A percentile compares a stretch with the other conserved stretches of the same genome.
Evolutionary conservation across 2,888 invertebrate genomes (phyloP).

Genomic region (Melipona bicolor): DNA sequence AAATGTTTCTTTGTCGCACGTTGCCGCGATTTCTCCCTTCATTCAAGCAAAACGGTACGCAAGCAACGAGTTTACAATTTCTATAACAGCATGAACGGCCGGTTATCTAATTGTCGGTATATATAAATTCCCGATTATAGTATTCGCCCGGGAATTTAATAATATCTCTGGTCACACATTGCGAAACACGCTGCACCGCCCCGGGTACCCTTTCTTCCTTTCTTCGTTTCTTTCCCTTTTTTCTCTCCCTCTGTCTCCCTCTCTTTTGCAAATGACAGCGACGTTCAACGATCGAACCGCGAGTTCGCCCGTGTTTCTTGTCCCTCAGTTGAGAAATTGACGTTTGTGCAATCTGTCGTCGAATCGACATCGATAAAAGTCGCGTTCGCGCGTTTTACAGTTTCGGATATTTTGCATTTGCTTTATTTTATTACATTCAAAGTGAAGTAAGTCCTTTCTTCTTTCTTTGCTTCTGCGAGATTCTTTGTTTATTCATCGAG

Average conservation of each 20-base stretch:
- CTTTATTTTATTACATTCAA: neutral
- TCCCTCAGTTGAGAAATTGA: neutral
- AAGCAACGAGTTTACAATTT: conserved; percentile 40
- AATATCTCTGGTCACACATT: neutral
- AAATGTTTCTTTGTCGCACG: conserved; percentile 24
- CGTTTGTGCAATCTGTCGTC: neutral
- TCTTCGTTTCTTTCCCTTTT: neutral
- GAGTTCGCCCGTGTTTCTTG: neutral
- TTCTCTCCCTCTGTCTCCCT: neutral
- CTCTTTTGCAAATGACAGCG: neutral
- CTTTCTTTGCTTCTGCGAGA: neutral
- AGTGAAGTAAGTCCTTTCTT: neutral
- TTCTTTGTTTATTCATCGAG: neutral
- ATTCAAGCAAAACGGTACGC: conserved; percentile 34
- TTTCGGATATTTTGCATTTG: neutral
- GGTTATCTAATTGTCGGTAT: conserved; percentile 38
- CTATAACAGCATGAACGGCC: conserved; percentile 6
- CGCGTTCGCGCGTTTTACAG: neutral
- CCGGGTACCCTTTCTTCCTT: neutral
- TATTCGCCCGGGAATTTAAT: conserved; percentile 21
- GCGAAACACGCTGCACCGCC: neutral
- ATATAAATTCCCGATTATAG: conserved; percentile 12
- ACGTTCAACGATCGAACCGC: neutral
- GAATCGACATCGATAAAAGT: neutral
- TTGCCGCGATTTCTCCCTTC: conserved; percentile 8